phyloP scores from a whole-genome alignment of 2,888 invertebrate species.

The Ornithoptera priamus region DNA sequence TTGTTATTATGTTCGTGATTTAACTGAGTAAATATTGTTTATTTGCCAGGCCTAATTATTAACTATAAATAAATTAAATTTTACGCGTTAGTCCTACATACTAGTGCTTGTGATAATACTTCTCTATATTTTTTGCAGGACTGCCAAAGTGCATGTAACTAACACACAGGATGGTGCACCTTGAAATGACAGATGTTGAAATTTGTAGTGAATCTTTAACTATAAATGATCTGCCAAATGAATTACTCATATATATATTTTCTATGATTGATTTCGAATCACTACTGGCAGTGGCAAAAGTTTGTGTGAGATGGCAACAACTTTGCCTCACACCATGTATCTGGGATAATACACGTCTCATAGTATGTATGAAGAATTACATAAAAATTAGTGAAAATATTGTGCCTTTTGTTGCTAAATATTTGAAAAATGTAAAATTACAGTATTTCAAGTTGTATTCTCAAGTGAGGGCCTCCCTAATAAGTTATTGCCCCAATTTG shows the following conservation, averaged over 20 bases:
- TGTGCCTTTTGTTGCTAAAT: conserved; percentile 76
- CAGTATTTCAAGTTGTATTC: conserved; percentile 79
- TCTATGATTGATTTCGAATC: conserved; percentile 78
- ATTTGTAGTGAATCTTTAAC: conserved; percentile 54
- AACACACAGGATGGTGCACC: conserved; percentile 68
- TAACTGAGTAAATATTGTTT: conserved; percentile 38
- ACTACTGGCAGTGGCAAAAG: conserved; percentile 69
- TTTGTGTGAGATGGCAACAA: conserved; percentile 74
- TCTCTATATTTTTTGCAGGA: conserved; percentile 48
- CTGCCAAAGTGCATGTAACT: conserved; percentile 45
- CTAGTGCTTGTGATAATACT: conserved; percentile 1
- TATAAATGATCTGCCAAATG: conserved; percentile 77
- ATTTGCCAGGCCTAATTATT: conserved; percentile 16
- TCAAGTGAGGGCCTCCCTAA: conserved; percentile 72
- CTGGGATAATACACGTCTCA: conserved; percentile 76
- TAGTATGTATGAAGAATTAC: conserved; percentile 79
- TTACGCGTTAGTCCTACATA: background rate
- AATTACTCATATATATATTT: conserved; percentile 76
- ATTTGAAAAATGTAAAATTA: conserved; percentile 76
- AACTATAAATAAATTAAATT: conserved; percentile 6
- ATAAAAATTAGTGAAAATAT: conserved; percentile 73
- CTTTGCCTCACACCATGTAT: conserved; percentile 73
- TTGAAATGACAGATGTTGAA: conserved; percentile 66
- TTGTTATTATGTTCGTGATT: conserved; percentile 59
- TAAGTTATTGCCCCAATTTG: conserved; percentile 74